Conservation (phyloP, 1,140 invertebrate species). For the Branchinecta lynchi region DNA sequence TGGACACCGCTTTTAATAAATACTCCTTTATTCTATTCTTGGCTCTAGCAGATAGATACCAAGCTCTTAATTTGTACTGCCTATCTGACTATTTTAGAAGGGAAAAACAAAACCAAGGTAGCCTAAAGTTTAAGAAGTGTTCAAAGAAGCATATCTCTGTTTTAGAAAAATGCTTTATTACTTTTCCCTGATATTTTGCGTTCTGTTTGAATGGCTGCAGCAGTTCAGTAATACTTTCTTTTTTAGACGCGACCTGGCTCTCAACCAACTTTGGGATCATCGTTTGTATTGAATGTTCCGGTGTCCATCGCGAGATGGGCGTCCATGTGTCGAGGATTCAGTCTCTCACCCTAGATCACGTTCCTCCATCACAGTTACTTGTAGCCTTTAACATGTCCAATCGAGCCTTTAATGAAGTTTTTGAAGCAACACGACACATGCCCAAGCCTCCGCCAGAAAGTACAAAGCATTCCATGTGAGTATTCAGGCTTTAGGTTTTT, state of each 20-base stretch:
- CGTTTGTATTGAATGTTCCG: conserved; percentile 92
- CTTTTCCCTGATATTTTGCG: no score
- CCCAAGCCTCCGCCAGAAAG: conserved; percentile 68
- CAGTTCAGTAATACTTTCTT: conserved; percentile 25
- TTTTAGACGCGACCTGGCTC: conserved; percentile 80
- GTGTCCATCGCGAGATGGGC: conserved; percentile 85
- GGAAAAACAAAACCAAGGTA: no score
- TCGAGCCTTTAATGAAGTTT: conserved; percentile 82
- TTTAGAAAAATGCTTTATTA: no score
- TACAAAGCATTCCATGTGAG: conserved; percentile 49
- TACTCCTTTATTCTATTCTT: no score
- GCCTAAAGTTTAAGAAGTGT: no score
- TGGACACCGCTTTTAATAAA: no score
- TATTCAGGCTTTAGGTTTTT: background rate
- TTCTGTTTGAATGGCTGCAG: no score
- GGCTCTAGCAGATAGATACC: no score
- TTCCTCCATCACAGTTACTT: conserved; percentile 73
- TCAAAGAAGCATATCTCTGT: no score
- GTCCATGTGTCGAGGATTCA: conserved; percentile 94
- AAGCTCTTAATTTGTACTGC: no score
- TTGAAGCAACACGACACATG: conserved; percentile 74
- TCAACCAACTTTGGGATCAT: conserved; percentile 92
- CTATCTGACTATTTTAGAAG: no score
- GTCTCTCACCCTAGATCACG: conserved; percentile 73
- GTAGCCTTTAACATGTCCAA: conserved; percentile 86